These are phyloP conservation scores for Sander vitreus DNA, from an alignment of 2,113 vertebrate genomes.

Conservation along the genomic window DNA sequence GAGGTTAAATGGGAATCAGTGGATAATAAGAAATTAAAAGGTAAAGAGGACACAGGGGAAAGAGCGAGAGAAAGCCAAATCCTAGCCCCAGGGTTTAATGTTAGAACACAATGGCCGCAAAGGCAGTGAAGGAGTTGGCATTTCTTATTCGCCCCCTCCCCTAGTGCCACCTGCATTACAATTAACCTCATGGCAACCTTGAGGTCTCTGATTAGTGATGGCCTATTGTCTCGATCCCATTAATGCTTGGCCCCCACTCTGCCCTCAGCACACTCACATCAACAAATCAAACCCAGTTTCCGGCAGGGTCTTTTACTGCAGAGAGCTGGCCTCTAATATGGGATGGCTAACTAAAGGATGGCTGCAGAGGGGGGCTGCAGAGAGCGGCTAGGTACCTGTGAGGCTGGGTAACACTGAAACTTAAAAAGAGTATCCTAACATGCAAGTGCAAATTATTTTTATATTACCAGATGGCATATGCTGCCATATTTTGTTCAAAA, in stretches of 20 bases:
- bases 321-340: constrained; percentile 79
- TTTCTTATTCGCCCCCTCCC: constrained; percentile 85
- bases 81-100: constrained; percentile 91
- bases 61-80: constrained; percentile 87
- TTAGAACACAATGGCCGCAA: constrained; percentile 88
- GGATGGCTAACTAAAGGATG: constrained; percentile 47
- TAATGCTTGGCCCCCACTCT: constrained; percentile 89
- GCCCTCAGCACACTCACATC: constrained; percentile 87
- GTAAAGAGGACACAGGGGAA: constrained; percentile 86
- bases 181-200: constrained; percentile 95
- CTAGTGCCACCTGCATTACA: constrained; percentile 91
- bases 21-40: constrained; percentile 89
- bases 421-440: not conserved
- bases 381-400: constrained; percentile 73
- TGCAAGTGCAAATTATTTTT: not conserved
- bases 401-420: constrained; percentile 8
- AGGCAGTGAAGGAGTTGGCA: constrained; percentile 91
- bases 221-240: constrained; percentile 91
- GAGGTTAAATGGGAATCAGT: constrained; percentile 82
- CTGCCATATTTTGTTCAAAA: not conserved
- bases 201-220: constrained; percentile 95
- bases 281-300: constrained; percentile 90
- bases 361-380: constrained; percentile 54
- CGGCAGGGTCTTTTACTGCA: constrained; percentile 80
- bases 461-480: not conserved